These are phyloP conservation scores for Ypsolopha sequella DNA, from an alignment of 2,888 invertebrate genomes.

Conservation along the genomic window DNA sequence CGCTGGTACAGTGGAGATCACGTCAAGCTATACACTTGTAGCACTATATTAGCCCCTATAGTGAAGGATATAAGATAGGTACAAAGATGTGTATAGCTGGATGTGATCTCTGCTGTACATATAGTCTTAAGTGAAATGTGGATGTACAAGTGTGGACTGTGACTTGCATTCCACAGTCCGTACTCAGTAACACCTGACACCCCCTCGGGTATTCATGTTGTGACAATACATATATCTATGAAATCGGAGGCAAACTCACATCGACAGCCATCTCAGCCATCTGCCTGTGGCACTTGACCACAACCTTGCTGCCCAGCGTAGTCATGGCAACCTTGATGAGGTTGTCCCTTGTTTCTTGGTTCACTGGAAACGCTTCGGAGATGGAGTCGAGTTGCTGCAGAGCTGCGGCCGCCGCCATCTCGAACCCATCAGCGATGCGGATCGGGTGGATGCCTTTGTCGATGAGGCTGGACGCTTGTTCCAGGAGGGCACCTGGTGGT, in stretches of 20 bases:
- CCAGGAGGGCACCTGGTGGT: conserved; percentile 85
- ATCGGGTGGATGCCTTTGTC: conserved; percentile 99
- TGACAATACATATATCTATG: no score
- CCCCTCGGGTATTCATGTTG: no score
- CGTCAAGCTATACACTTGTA: no score
- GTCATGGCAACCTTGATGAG: conserved; percentile 97
- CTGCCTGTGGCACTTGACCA: conserved; percentile 95
- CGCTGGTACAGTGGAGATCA: no score
- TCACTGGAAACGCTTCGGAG: conserved; percentile 90
- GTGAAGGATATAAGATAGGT: no score
- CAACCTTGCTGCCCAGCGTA: conserved; percentile 97
- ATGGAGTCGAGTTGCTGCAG: conserved; percentile 88
- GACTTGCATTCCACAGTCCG: no score
- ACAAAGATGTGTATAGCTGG: no score
- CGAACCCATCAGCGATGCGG: conserved; percentile 98
- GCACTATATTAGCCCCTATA: no score
- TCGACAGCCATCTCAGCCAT: conserved; percentile 99
- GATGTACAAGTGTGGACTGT: no score
- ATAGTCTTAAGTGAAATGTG: no score
- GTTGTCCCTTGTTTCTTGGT: conserved; percentile 85
- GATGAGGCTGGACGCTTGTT: conserved; percentile 92
- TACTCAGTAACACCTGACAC: no score
- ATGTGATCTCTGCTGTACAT: no score
- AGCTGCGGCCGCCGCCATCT: conserved; percentile 93
- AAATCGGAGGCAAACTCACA: conserved; percentile 29